Conservation (phyloP, 2,113 vertebrate genomes). For the Prionailurus viverrinus region DNA sequence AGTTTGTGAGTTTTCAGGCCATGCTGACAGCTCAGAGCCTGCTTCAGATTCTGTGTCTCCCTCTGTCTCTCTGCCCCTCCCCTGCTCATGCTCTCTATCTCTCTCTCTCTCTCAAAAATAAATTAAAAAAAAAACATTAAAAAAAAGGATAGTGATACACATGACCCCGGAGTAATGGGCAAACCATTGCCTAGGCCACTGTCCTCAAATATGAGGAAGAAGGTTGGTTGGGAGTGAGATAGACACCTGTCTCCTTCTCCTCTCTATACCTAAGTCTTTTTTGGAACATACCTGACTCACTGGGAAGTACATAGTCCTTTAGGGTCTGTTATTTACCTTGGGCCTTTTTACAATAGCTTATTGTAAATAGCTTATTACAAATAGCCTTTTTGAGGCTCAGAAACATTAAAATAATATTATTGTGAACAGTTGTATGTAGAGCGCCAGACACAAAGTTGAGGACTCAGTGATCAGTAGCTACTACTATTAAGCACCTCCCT, state of each 20-base stretch:
- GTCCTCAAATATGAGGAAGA: background rate
- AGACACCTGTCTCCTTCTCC: background rate
- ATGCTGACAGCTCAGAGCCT: no score
- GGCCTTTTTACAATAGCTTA: no score
- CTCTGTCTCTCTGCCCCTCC: no score
- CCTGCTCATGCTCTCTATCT: no score
- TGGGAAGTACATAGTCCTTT: background rate
- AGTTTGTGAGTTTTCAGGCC: no score
- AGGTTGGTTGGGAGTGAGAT: background rate
- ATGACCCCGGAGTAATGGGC: background rate
- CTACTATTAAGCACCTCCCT: background rate
- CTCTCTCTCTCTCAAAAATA: no score
- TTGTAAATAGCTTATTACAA: background rate
- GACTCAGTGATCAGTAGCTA: background rate
- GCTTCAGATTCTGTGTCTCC: no score
- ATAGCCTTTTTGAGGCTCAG: background rate
- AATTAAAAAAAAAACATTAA: no score
- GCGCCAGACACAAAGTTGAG: background rate
- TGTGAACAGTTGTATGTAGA: background rate
- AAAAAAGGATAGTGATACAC: background rate
- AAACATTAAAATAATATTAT: background rate
- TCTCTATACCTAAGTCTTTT: background rate
- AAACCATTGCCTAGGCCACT: background rate
- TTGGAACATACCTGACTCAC: background rate
- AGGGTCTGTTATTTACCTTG: slow-evolving; percentile 9